Evolutionary conservation across 2,888 invertebrate species (phyloP).

Genomic region (Myathropa florea): DNA sequence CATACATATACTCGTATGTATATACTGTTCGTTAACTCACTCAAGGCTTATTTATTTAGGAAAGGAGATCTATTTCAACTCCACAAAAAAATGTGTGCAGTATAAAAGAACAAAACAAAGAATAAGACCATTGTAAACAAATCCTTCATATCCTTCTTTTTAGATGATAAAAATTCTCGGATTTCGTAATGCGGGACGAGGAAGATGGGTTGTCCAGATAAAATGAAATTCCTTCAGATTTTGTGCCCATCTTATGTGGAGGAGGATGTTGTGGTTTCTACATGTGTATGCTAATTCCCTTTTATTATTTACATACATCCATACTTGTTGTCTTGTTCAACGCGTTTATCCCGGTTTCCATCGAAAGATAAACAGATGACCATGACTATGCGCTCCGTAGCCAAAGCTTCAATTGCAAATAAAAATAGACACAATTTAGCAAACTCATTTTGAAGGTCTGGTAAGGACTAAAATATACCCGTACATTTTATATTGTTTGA

Average conservation of each 20-base stretch:
- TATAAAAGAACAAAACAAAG: conserved; percentile 7
- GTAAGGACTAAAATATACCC: neutral
- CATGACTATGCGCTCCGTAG: neutral
- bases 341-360: conserved; percentile 6
- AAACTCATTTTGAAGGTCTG: neutral
- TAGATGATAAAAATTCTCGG: conserved; percentile 22
- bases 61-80: neutral
- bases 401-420: neutral
- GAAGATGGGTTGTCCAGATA: conserved; percentile 36
- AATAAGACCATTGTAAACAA: conserved; percentile 13
- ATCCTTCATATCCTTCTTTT: conserved; percentile 29
- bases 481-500: neutral
- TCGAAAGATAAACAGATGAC: neutral
- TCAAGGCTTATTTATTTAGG: neutral
- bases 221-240: conserved; percentile 21
- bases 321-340: conserved; percentile 10
- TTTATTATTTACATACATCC: conserved; percentile 21
- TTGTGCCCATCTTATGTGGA: neutral
- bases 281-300: conserved; percentile 27
- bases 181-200: conserved; percentile 32
- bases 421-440: neutral
- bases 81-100: neutral
- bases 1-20: neutral
- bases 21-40: neutral
- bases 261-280: conserved; percentile 4